phyloP scores from a whole-genome alignment of 2,888 invertebrate genomes.

The Taenaris catops region DNA sequence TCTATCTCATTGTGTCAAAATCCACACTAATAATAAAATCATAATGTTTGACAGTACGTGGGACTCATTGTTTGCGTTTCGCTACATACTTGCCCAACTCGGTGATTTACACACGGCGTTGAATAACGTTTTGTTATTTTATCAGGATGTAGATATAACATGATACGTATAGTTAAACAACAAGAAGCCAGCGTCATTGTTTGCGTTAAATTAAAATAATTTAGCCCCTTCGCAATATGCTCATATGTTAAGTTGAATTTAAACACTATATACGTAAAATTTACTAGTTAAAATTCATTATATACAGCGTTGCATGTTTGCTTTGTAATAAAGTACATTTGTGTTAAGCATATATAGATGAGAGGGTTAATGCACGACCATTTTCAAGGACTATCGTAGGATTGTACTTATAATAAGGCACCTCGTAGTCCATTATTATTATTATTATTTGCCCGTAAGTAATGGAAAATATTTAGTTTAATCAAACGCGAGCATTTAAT shows the following conservation, averaged over 20 bases:
- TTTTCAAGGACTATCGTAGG: no score
- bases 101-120: constrained; percentile 9
- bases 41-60: constrained; percentile 22
- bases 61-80: constrained; percentile 22
- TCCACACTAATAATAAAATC: constrained; percentile 26
- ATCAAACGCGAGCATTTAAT: no score
- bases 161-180: constrained; percentile 8
- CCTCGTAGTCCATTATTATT: no score
- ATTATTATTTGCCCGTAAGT: no score
- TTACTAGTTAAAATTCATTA: no score
- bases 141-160: constrained; percentile 13
- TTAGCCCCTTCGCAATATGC: constrained; percentile 4
- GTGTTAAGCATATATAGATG: no score
- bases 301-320: no score
- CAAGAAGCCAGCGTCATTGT: constrained; percentile 9
- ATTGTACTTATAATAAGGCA: no score
- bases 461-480: no score
- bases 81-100: constrained; percentile 8
- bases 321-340: no score
- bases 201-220: constrained; percentile 10
- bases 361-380: no score
- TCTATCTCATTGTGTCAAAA: constrained; percentile 29
- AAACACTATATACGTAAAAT: no score
- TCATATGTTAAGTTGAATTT: neutral
- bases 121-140: constrained; percentile 11